Evolutionary conservation across 2,888 invertebrate genomes (phyloP).

Genomic region (Adineta ricciae): DNA sequence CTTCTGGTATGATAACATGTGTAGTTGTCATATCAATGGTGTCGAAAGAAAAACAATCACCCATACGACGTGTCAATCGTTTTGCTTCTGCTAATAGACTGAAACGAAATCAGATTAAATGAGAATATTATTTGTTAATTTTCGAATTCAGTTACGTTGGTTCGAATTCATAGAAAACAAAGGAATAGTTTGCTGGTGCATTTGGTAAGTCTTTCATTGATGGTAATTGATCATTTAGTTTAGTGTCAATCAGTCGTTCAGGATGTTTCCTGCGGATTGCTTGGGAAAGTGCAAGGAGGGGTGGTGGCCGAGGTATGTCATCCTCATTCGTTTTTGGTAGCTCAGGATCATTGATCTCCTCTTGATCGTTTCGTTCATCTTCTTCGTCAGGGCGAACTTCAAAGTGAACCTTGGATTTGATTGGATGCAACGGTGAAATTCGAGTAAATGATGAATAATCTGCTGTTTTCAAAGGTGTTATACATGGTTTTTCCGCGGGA

Average conservation of each 20-base stretch:
- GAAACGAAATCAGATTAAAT: background rate
- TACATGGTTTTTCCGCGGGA: background rate
- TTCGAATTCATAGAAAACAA: background rate
- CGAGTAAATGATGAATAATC: background rate
- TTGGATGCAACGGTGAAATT: background rate
- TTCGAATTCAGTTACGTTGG: background rate
- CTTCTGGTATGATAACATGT: background rate
- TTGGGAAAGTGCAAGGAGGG: background rate
- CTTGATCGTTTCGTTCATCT: background rate
- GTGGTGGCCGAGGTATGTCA: background rate
- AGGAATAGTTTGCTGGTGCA: slow-evolving; percentile 4
- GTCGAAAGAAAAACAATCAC: background rate
- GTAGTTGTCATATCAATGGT: background rate
- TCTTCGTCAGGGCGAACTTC: background rate
- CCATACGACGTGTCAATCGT: background rate
- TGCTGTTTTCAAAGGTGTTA: background rate
- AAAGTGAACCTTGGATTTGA: background rate
- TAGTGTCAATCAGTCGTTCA: background rate
- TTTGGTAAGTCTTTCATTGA: background rate
- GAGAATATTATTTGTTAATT: background rate
- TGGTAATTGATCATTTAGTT: background rate
- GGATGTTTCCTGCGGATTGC: background rate
- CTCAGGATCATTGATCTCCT: background rate
- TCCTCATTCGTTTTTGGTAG: background rate
- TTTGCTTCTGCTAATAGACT: background rate